Evolutionary conservation across 2,113 vertebrate species (phyloP), one percentile per base, ranked within the genome.

Genomic region (Strix uralensis): DNA sequence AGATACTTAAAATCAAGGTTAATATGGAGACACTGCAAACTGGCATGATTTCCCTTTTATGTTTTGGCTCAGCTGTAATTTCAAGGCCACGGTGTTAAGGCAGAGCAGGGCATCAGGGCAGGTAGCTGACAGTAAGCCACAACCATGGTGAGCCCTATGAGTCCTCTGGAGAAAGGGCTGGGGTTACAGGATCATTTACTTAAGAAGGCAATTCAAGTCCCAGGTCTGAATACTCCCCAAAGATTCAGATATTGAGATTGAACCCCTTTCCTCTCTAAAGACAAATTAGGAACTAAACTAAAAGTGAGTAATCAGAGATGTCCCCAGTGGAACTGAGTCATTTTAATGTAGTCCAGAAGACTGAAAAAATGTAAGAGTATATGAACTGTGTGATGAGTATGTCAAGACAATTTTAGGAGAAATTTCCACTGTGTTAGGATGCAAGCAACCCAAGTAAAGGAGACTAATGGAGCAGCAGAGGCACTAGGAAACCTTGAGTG

Each of bases 321-420:
- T 69, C 63, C 42, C 55, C 12, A 38, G 58, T 55, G 86, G n/a
- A 54, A 86, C 30, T 0, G 4, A 88, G 29, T 70, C 88, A 92
- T 96, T 95, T 93, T 90, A 90, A 86, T 80, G 36, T 46, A 92
- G 55, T 83, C 86, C 88, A 94, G 88, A 83, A 73, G n/a, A 73
- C 10, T n/a, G 52, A 49, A 82, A 80, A 90, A 42, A 21, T 4
- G 5, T 55, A 84, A 55, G 23, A 7, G 19, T 46, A 3, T 65
- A 65, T 78, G 44, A 77, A 11, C 16, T 91, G 25, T 52, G n/a
- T 83, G 79, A 81, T 90, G 67, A 70, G 42, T n/a, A 77, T 29
- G 69, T 86, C 51, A 88, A 73, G 20, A 58, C 30, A 92, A 92
- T 61, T 92, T 78, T 66, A 87, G 84, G 42, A 86, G 36, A 92